phyloP scores from a whole-genome alignment of 1,140 invertebrate genomes.

The Drosophila sproati region DNA sequence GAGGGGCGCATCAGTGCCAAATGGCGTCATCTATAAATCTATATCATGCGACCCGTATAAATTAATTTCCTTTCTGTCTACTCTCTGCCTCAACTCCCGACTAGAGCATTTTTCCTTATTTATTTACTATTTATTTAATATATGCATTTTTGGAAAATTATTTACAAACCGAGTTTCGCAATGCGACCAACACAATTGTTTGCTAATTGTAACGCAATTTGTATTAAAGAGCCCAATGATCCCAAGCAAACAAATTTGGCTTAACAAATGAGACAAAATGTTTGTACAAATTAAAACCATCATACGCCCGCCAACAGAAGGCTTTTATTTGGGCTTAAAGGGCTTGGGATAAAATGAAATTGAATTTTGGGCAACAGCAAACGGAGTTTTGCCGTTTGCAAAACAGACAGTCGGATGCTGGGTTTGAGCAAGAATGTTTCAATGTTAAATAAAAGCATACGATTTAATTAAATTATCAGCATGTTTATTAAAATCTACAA shows the following conservation, averaged over 20 bases:
- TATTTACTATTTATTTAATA: conserved; percentile 12
- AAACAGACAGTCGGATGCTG: not conserved
- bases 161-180: too few species aligned
- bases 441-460: conserved; percentile 73
- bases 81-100: too few species aligned
- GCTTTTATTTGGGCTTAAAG: conserved; percentile 49
- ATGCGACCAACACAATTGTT: conserved; percentile 39
- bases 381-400: conserved; percentile 58
- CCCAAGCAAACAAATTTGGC: conserved; percentile 57
- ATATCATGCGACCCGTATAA: too few species aligned
- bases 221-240: conserved; percentile 27
- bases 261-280: conserved; percentile 51
- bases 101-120: conserved; percentile 31
- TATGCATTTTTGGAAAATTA: too few species aligned
- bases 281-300: conserved; percentile 43
- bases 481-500: conserved; percentile 79
- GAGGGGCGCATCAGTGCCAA: not conserved
- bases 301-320: conserved; percentile 34
- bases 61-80: conserved; percentile 57
- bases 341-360: conserved; percentile 45
- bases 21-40: conserved; percentile 28
- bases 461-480: conserved; percentile 78
- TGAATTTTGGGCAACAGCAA: conserved; percentile 74
- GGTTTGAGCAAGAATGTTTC: conserved; percentile 23
- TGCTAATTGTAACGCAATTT: conserved; percentile 43